phyloP scores from a whole-genome alignment of 1,140 invertebrate genomes.

The Caerostris darwini region DNA sequence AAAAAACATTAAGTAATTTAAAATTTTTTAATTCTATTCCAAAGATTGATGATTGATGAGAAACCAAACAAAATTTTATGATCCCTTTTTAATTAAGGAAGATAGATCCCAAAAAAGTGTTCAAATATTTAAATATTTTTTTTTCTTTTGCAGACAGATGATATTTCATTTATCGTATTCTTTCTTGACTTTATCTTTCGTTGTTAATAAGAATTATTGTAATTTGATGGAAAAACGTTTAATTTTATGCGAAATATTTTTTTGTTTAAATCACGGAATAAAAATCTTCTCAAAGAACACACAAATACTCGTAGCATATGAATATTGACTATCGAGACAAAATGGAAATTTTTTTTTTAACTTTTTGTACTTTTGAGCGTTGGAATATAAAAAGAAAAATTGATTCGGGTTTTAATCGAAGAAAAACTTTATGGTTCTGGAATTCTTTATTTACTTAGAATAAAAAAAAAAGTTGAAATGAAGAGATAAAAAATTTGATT shows the following conservation, averaged over 20 bases:
- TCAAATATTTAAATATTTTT: background rate
- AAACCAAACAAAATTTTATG: background rate
- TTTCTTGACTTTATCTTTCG: background rate
- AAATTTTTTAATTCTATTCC: background rate
- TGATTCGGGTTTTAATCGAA: background rate
- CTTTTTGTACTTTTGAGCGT: background rate
- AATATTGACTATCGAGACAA: background rate
- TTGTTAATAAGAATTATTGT: background rate
- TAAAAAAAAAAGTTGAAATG: background rate
- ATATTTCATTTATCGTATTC: conserved; percentile 3
- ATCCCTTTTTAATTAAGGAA: background rate
- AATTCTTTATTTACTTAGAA: background rate
- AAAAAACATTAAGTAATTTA: background rate
- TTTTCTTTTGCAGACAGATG: background rate
- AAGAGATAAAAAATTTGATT: background rate
- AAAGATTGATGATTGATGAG: background rate
- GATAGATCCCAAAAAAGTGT: background rate
- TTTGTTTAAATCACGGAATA: background rate
- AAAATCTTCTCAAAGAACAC: background rate
- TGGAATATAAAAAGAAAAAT: background rate
- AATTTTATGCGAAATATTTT: background rate
- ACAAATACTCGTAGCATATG: background rate
- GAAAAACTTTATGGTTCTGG: background rate
- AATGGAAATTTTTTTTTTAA: background rate
- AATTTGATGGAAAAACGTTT: background rate